A percentile compares a stretch with the other conserved stretches of the same genome.
These are phyloP conservation scores for Vireo altiloquus DNA, from an alignment of 2,113 vertebrate genomes.

Conservation along the genomic window DNA sequence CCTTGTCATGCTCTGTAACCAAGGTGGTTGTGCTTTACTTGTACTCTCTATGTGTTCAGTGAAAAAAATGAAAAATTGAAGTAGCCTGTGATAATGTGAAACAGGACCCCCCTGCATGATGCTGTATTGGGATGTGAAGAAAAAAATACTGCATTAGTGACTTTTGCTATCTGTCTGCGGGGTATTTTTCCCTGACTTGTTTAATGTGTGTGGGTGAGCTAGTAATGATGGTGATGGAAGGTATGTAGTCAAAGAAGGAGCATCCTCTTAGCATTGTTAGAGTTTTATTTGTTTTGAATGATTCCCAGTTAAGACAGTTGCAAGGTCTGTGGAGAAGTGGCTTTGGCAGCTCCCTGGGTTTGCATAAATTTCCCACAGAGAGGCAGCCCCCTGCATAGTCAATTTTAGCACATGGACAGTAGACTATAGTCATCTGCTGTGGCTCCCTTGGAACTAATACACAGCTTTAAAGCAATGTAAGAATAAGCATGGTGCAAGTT, in stretches of 20 bases:
- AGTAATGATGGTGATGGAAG: neutral
- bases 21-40: neutral
- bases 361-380: neutral
- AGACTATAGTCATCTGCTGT: neutral
- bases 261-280: neutral
- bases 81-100: neutral
- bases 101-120: neutral
- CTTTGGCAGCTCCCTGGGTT: neutral
- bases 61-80: neutral
- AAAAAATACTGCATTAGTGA: neutral
- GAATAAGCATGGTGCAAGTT: neutral
- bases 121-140: neutral
- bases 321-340: neutral
- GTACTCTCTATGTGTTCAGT: neutral
- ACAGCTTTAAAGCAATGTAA: neutral
- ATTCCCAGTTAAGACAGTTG: neutral
- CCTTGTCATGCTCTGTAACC: neutral
- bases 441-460: neutral
- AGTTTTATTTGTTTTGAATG: neutral
- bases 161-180: neutral
- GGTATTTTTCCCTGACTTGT: neutral
- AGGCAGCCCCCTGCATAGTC: neutral
- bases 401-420: neutral
- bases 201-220: neutral
- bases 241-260: neutral